phyloP scores from a whole-genome alignment of 2,113 vertebrate genomes.

The Orcinus orca region DNA sequence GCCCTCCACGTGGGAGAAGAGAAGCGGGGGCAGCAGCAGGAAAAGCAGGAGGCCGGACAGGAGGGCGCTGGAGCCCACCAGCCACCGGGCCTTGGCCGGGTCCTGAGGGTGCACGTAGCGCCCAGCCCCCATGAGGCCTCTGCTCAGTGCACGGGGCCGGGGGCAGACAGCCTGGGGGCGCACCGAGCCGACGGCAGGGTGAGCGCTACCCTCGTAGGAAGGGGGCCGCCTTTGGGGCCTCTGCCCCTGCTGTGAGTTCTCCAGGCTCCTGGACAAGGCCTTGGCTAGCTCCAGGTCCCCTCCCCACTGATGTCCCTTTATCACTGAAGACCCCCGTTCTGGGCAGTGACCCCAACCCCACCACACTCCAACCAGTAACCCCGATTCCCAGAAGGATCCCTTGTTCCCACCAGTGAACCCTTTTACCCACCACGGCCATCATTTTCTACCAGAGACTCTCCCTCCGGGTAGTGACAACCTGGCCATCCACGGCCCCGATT shows the following conservation, averaged over 20 bases:
- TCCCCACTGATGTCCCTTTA: neutral
- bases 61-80: conserved; percentile 82
- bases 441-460: neutral
- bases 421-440: neutral
- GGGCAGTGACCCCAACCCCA: neutral
- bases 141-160: neutral
- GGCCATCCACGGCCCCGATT: rapidly evolving
- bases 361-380: neutral
- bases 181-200: neutral
- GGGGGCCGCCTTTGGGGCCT: neutral
- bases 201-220: rapidly evolving
- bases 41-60: conserved; percentile 86
- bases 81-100: neutral
- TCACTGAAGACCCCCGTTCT: neutral
- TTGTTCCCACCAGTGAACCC: neutral
- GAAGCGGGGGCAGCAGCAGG: conserved; percentile 88
- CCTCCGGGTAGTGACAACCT: neutral
- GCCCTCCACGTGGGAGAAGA: conserved; percentile 89
- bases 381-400: neutral
- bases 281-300: neutral
- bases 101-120: neutral
- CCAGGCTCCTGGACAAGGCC: neutral
- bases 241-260: neutral
- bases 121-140: neutral
- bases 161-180: neutral